Evolutionary conservation across 1,140 invertebrate genomes (phyloP), one percentile per base, ranked within the genome.

Genomic region (Tenebrio molitor): DNA sequence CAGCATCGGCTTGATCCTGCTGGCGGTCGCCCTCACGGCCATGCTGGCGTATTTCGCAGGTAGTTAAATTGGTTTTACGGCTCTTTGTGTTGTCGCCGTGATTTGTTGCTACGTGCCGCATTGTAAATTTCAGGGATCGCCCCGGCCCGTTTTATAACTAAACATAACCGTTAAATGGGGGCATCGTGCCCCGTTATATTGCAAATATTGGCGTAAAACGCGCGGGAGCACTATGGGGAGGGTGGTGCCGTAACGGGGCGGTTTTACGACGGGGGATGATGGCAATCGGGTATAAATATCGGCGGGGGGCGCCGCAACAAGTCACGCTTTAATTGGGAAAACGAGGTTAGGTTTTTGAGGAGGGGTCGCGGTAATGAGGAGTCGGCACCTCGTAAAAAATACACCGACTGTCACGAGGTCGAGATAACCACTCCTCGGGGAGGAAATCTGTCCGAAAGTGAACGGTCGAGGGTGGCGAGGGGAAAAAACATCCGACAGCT

Each of bases 1-100:
- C 81, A 93, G 93, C 82, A 93, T 97, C 83, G 90, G 92, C 74
- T 91, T 97, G 84, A 95, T 97, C 81, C 89, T 97, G 77, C 85
- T 97, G 77, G 91, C 91, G 81, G 92, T 96, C 74, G 91, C 93
- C 73, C 88, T 97, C 76, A 91, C 94, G 76, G 95, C 95, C 68
- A 95, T 96, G 89, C 88, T 97, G 78, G 92, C 94, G 74, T 98
- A 97, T 86, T 96, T 97, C 86, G 94, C 93, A 88, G 92, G 96
- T 97, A 88, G n/a, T 39, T 65, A 65, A 62, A 65, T 15, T 14
- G 14, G 23, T 8, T 63, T 63, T 63, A 33, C 58, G 63, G 34
- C 3, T 14, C 63, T 42, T 23, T 41, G 17, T 41, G 17, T 41
- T 65, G 15, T 41, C 63, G 25, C 14, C 39, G 64, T 66, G 36